Conservation (phyloP, 2,888 invertebrate genomes). For the Ectemnius continuus region DNA sequence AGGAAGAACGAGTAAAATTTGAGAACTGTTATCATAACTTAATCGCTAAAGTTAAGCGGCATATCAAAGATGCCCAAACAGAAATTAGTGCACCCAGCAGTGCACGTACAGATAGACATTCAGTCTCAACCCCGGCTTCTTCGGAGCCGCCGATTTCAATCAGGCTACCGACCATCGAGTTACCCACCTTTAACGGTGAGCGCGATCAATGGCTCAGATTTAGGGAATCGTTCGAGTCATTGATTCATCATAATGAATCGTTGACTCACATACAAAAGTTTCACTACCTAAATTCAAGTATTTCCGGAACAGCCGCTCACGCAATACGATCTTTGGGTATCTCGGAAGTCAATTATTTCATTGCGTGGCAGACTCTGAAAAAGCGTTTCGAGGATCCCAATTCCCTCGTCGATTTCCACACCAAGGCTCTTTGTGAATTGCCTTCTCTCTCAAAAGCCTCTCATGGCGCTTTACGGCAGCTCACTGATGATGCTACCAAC, state of each 20-base stretch:
- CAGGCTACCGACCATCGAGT: not conserved
- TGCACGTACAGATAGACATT: too few relatives aligned
- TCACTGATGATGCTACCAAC: slow-evolving; percentile 49
- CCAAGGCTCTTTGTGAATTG: slow-evolving; percentile 48
- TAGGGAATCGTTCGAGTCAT: slow-evolving; percentile 18
- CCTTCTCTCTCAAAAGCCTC: slow-evolving; percentile 35
- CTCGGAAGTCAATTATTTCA: slow-evolving; percentile 25
- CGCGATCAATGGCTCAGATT: not conserved
- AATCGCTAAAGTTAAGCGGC: too few relatives aligned
- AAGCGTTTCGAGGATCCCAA: slow-evolving; percentile 51
- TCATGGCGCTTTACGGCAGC: slow-evolving; percentile 31
- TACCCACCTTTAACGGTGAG: slow-evolving; percentile 1
- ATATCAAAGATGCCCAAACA: too few relatives aligned
- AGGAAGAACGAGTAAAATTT: too few relatives aligned
- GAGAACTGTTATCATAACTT: too few relatives aligned
- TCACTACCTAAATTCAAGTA: slow-evolving; percentile 27
- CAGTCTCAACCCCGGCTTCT: too few relatives aligned
- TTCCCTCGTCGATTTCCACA: slow-evolving; percentile 50
- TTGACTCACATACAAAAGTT: slow-evolving; percentile 28
- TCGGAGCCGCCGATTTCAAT: too few relatives aligned
- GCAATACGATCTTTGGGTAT: slow-evolving; percentile 25
- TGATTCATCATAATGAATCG: slow-evolving; percentile 22
- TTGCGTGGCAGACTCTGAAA: slow-evolving; percentile 33
- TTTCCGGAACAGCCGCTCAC: slow-evolving; percentile 22
- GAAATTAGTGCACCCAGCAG: too few relatives aligned